Conservation (phyloP, 1,140 invertebrate genomes). For the Arion vulgaris region DNA sequence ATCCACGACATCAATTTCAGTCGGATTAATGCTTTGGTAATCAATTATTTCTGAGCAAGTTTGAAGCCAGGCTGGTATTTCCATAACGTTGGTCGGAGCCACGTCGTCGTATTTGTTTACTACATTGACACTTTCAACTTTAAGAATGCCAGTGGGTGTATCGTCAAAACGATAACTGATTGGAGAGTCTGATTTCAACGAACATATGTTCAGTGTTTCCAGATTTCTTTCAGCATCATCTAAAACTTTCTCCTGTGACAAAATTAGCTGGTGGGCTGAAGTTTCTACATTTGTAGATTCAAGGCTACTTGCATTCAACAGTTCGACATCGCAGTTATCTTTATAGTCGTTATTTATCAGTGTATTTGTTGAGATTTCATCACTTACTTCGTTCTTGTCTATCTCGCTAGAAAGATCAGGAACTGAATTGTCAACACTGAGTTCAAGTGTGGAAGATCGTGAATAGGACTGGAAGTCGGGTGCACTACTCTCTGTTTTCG, state of each 20-base stretch:
- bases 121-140: not conserved
- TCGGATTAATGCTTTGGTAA: not conserved
- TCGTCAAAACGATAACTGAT: not conserved
- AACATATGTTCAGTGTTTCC: not conserved
- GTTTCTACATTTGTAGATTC: not conserved
- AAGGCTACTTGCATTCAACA: too few relatives aligned
- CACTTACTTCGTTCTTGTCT: too few relatives aligned
- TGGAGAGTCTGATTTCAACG: not conserved
- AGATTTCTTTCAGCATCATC: not conserved
- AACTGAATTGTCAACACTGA: too few relatives aligned
- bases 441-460: too few relatives aligned
- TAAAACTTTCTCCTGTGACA: not conserved
- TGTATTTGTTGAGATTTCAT: too few relatives aligned
- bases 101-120: not conserved
- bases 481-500: too few relatives aligned
- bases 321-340: too few relatives aligned
- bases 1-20: not conserved
- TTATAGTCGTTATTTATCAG: too few relatives aligned
- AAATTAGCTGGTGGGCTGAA: not conserved
- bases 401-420: too few relatives aligned
- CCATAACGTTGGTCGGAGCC: not conserved
- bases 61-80: not conserved
- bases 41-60: constrained; percentile 6
- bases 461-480: too few relatives aligned
- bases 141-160: not conserved